phyloP scores from a whole-genome alignment of 1,140 invertebrate genomes.

The Plutomurus gul region DNA sequence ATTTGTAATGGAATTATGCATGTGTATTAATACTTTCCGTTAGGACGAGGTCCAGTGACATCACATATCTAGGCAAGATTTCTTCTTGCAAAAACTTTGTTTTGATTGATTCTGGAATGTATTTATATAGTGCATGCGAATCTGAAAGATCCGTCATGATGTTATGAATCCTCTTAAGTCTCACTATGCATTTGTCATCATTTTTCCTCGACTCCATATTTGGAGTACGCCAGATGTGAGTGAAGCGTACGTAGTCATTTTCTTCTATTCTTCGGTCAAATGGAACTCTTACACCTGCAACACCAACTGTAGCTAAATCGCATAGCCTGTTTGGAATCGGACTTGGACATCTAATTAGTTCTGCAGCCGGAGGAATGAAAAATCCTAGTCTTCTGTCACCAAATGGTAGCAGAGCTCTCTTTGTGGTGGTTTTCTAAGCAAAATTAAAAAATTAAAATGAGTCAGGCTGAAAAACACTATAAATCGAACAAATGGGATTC shows the following conservation, averaged over 20 bases:
- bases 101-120: neutral
- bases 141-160: slow-evolving; percentile 29
- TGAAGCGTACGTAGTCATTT: slow-evolving; percentile 10
- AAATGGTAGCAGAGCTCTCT: neutral
- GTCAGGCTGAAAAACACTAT: neutral
- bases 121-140: slow-evolving; percentile 6
- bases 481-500: too few relatives aligned
- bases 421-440: neutral
- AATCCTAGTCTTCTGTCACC: neutral
- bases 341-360: slow-evolving; percentile 8
- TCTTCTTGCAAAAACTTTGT: slow-evolving; percentile 2
- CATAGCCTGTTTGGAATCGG: neutral
- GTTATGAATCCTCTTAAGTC: slow-evolving; percentile 24
- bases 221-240: slow-evolving; percentile 23
- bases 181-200: neutral
- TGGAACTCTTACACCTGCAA: neutral
- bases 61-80: slow-evolving; percentile 20
- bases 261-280: neutral
- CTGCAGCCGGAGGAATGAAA: slow-evolving; percentile 16
- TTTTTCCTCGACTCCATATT: neutral
- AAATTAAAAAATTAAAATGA: neutral
- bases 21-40: slow-evolving; percentile 32
- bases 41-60: slow-evolving; percentile 15
- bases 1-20: too few relatives aligned
- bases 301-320: neutral